Evolutionary conservation across 1,140 invertebrate genomes (phyloP).

Genomic region (Leptinotarsa texana): DNA sequence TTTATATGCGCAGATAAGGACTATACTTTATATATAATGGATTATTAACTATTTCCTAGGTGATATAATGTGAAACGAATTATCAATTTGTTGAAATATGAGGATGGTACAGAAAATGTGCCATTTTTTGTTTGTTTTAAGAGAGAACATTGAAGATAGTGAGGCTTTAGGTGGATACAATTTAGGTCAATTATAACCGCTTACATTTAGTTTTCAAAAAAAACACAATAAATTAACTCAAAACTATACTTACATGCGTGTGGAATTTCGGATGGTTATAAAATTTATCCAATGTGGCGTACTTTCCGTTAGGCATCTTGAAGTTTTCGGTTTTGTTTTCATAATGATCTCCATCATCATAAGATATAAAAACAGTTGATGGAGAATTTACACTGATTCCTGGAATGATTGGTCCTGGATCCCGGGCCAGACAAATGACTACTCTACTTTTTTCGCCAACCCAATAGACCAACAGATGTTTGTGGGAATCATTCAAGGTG

Average conservation of each 20-base stretch:
- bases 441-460: constrained; percentile 83
- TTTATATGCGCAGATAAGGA: too few species aligned
- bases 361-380: constrained; percentile 81
- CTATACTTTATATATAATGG: too few species aligned
- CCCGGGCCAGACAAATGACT: constrained; percentile 81
- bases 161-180: too few species aligned
- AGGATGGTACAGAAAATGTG: too few species aligned
- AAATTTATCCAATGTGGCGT: constrained; percentile 79
- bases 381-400: constrained; percentile 58
- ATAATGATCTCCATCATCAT: constrained; percentile 83
- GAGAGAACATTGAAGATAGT: too few species aligned
- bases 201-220: too few species aligned
- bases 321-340: constrained; percentile 73
- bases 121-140: too few species aligned
- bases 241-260: constrained; percentile 67
- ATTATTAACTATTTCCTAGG: too few species aligned
- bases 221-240: too few species aligned
- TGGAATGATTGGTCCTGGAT: constrained; percentile 58
- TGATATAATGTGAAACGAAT: too few species aligned
- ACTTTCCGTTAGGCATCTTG: constrained; percentile 60
- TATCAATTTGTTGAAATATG: too few species aligned
- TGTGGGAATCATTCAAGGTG: constrained; percentile 80
- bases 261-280: constrained; percentile 80
- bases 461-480: constrained; percentile 89
- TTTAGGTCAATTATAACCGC: too few species aligned